Base-by-base conservation (phyloP, 1,140 invertebrate species). In the Battus philenor region DNA sequence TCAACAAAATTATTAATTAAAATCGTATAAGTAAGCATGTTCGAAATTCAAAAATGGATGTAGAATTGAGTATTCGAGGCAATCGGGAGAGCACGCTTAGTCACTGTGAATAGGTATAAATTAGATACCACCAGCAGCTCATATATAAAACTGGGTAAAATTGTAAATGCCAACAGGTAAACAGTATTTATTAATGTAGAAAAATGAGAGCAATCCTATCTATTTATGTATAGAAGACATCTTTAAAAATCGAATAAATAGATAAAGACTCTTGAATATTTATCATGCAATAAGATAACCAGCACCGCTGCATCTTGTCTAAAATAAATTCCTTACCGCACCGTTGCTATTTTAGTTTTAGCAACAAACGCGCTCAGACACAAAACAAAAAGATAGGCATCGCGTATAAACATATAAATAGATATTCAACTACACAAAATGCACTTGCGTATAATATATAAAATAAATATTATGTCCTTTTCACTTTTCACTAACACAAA, bases 311-410 rank as follows among this genome's bases (percentile, higher is more conserved):
- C 65, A 62, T 64, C 56, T 57, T 59, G 59, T 56, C 68, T 68
- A 74, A 78, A 75, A 72, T 70, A 78, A 41, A 73, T 67, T 50
- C 62, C 70, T 78, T 76, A 72, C 74, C 69, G 57, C 68, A 62
- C 54, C 66, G 55, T 43, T 62, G 68, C 59, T 76, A 80, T 78
- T 76, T 74, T 67, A 46, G 63, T 55, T 60, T 71, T 70, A 61
- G 67, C 66, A 65, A 72, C 59, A 68, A 71, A 74, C 68, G 51
- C 68, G 60, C 65, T 56, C 61, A 61, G 58, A 59, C 62, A 68
- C 55, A 63, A 64, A 65, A 64, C 47, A 50, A 53, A 53, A 50
- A 53, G 48, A 49, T 47, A 50, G 47, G 30, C 56, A 52, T 54
- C 51, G 48, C 44, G 55, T 54, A 53, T 50, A 39, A 50, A 16